These are phyloP conservation scores for Drosophila dives DNA, from an alignment of 2,888 invertebrate species.

Conservation along the genomic window DNA sequence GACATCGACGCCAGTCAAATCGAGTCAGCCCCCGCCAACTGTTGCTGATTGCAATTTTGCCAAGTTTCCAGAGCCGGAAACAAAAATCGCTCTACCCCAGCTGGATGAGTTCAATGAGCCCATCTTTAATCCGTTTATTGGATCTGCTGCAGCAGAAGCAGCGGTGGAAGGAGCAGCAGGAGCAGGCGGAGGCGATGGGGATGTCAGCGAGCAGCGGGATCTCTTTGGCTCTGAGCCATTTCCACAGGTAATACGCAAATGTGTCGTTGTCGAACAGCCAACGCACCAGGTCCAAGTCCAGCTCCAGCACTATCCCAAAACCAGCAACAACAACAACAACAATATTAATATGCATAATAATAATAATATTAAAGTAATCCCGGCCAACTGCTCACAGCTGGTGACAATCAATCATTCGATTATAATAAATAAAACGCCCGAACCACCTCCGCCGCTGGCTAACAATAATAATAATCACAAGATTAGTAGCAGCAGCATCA, in stretches of 20 bases:
- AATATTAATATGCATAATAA: constrained; percentile 44
- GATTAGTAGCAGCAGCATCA: constrained; percentile 18
- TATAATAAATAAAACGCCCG: constrained; percentile 84
- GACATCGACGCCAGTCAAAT: constrained; percentile 84
- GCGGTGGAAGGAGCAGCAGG: background rate
- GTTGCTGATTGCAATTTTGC: constrained; percentile 56
- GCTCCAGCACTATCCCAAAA: constrained; percentile 47
- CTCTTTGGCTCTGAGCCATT: constrained; percentile 85
- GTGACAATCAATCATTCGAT: constrained; percentile 85
- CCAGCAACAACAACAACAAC: constrained; percentile 46
- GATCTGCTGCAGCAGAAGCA: background rate
- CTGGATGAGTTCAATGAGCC: constrained; percentile 84
- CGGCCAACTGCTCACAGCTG: constrained; percentile 60
- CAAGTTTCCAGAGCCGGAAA: constrained; percentile 43
- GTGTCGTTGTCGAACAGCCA: constrained; percentile 59
- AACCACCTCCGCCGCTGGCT: constrained; percentile 54
- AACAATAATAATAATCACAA: constrained; percentile 23
- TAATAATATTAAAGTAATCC: constrained; percentile 53
- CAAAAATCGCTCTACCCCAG: constrained; percentile 30
- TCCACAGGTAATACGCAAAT: constrained; percentile 83
- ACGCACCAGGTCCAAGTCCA: constrained; percentile 29
- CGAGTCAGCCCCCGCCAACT: constrained; percentile 48
- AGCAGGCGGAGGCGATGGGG: background rate
- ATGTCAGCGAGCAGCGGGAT: constrained; percentile 70
- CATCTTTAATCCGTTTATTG: constrained; percentile 83